These are phyloP conservation scores for Scaeva pyrastri DNA, from an alignment of 2,888 invertebrate species.

Conservation along the genomic window DNA sequence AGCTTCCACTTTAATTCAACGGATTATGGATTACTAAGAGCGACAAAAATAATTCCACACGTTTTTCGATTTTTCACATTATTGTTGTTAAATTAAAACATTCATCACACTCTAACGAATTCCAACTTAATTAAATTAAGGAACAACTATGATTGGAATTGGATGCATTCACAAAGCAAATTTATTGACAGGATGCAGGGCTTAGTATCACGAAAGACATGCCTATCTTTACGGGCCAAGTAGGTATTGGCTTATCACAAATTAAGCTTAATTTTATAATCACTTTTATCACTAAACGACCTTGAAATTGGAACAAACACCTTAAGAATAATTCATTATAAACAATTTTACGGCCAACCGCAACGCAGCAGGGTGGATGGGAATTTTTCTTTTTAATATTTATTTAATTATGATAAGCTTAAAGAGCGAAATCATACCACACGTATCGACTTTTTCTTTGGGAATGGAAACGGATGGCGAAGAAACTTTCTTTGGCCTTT, in stretches of 20 bases:
- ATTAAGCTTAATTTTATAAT: not conserved
- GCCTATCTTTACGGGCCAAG: not conserved
- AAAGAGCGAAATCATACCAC: slow-evolving; percentile 46
- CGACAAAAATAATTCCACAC: slow-evolving; percentile 8
- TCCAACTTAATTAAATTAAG: slow-evolving; percentile 32
- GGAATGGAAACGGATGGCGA: slow-evolving; percentile 48
- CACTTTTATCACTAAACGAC: slow-evolving; percentile 30
- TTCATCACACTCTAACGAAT: not conserved
- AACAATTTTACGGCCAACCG: slow-evolving; percentile 49
- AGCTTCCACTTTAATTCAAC: not conserved
- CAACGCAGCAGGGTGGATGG: slow-evolving; percentile 31
- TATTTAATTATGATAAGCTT: not conserved
- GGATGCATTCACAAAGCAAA: not conserved
- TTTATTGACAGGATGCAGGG: not conserved
- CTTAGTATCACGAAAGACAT: slow-evolving; percentile 32
- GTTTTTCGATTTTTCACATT: slow-evolving; percentile 40
- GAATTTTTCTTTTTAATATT: slow-evolving; percentile 10
- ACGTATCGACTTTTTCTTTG: slow-evolving; percentile 49
- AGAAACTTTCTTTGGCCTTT: slow-evolving; percentile 65
- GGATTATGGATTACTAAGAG: slow-evolving; percentile 1
- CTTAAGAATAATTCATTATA: slow-evolving; percentile 64
- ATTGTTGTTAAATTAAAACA: slow-evolving; percentile 27
- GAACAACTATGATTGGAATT: slow-evolving; percentile 10
- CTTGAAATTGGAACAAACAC: slow-evolving; percentile 46
- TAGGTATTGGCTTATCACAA: slow-evolving; percentile 12